These are phyloP conservation scores for Iphiclides podalirius DNA, from an alignment of 2,888 invertebrate genomes.

Conservation along the genomic window DNA sequence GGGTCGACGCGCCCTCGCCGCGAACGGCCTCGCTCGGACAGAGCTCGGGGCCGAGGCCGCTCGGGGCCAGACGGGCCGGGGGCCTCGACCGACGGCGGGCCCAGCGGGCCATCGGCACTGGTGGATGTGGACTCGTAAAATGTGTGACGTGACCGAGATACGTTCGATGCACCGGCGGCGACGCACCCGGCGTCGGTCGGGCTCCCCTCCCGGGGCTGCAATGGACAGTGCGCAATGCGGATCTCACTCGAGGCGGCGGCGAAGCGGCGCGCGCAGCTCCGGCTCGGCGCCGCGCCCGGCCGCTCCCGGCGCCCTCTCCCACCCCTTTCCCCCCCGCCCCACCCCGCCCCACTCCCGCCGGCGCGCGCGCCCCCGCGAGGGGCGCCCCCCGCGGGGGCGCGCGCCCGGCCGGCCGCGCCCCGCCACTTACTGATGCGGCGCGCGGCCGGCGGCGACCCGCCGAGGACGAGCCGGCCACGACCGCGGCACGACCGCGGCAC, in stretches of 20 bases:
- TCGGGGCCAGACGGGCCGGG: too few relatives aligned
- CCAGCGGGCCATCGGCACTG: too few relatives aligned
- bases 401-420: neutral
- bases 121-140: too few relatives aligned
- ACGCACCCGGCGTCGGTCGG: constrained; percentile 30
- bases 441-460: constrained; percentile 10
- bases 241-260: constrained; percentile 10
- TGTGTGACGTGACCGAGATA: too few relatives aligned
- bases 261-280: constrained; percentile 16
- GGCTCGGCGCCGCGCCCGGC: constrained; percentile 8
- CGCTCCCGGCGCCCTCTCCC: constrained; percentile 13
- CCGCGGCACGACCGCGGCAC: neutral
- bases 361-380: neutral
- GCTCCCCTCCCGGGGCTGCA: constrained; percentile 6
- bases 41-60: too few relatives aligned
- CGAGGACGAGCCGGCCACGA: neutral
- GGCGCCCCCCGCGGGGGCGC: constrained; percentile 4
- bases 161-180: too few relatives aligned
- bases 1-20: too few relatives aligned
- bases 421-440: constrained; percentile 16
- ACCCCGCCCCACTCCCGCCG: constrained; percentile 19
- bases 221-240: constrained; percentile 1
- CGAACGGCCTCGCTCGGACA: too few relatives aligned
- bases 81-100: too few relatives aligned
- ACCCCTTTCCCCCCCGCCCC: constrained; percentile 9